phyloP scores from a whole-genome alignment of 2,888 invertebrate species.

The Aporophyla lueneburgensis region DNA sequence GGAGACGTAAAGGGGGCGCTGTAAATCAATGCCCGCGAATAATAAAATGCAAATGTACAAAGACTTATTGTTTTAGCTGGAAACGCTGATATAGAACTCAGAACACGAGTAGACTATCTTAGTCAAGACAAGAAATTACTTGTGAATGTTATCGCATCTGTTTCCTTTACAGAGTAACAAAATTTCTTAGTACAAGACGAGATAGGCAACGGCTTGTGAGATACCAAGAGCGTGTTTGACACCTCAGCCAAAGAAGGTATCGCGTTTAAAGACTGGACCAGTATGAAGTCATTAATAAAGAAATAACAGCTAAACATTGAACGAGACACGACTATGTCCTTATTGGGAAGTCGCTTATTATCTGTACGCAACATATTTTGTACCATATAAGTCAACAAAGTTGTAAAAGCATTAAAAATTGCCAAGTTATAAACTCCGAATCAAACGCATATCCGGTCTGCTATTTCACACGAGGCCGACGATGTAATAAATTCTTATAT shows the following conservation, averaged over 20 bases:
- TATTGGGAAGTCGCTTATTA: slow-evolving; percentile 51
- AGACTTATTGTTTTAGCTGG: slow-evolving; percentile 64
- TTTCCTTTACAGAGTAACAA: slow-evolving; percentile 37
- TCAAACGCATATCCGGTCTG: slow-evolving; percentile 40
- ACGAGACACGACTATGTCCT: slow-evolving; percentile 51
- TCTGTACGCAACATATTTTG: slow-evolving; percentile 37
- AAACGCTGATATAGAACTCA: slow-evolving; percentile 57
- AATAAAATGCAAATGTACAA: slow-evolving; percentile 77
- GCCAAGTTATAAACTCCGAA: slow-evolving; percentile 37
- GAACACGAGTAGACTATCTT: slow-evolving; percentile 40
- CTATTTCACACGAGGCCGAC: slow-evolving; percentile 41
- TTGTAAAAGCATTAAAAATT: slow-evolving; percentile 43
- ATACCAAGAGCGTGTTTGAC: slow-evolving; percentile 49
- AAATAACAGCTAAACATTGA: slow-evolving; percentile 53
- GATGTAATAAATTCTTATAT: slow-evolving; percentile 43
- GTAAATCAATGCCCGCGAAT: slow-evolving; percentile 83
- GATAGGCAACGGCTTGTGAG: slow-evolving; percentile 27
- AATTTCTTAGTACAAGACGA: slow-evolving; percentile 36
- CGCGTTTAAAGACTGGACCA: slow-evolving; percentile 36
- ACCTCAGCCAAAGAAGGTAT: slow-evolving; percentile 46
- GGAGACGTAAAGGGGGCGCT: slow-evolving; percentile 73
- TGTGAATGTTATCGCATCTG: slow-evolving; percentile 49
- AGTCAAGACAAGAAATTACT: slow-evolving; percentile 48
- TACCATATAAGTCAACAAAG: slow-evolving; percentile 35
- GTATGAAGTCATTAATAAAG: slow-evolving; percentile 57